Percentiles rank a stretch among this genome's conserved stretches.
Evolutionary conservation across 2,113 vertebrate genomes (phyloP).

Genomic region (Acrocephalus arundinaceus): DNA sequence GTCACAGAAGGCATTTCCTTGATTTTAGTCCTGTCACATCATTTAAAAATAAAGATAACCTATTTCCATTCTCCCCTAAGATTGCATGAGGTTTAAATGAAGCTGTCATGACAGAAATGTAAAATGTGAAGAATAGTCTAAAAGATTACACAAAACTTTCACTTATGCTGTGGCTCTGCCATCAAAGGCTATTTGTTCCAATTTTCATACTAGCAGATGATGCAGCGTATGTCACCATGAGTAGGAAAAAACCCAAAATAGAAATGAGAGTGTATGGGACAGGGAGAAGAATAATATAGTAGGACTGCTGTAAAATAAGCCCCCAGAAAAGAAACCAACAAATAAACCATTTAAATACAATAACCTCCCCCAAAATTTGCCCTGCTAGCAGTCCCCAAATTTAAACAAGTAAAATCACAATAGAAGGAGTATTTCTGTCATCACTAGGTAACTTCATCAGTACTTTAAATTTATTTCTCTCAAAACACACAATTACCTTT

Average conservation of each 20-base stretch:
- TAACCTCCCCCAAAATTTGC: background rate
- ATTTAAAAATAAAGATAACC: conserved; percentile 60
- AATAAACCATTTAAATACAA: background rate
- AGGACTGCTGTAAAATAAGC: background rate
- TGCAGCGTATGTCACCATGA: conserved; percentile 4
- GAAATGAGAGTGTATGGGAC: background rate
- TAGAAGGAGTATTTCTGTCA: background rate
- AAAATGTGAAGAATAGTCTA: conserved; percentile 53
- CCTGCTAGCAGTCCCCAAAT: background rate
- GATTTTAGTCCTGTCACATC: conserved; percentile 55
- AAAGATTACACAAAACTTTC: conserved; percentile 47
- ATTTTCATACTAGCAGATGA: conserved; percentile 41
- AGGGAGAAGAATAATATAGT: background rate
- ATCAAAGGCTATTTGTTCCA: conserved; percentile 61
- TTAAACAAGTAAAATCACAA: background rate
- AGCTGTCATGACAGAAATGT: conserved; percentile 62
- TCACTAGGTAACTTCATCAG: background rate
- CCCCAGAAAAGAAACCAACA: background rate
- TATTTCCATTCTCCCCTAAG: conserved; percentile 52
- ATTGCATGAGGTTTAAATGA: conserved; percentile 51
- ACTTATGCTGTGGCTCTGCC: conserved; percentile 10
- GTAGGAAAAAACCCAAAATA: background rate
- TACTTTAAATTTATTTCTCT: background rate
- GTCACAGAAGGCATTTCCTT: conserved; percentile 25
- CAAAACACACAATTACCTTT: background rate